phyloP scores from a whole-genome alignment of 2,113 vertebrate genomes.

The Jaculus jaculus region DNA sequence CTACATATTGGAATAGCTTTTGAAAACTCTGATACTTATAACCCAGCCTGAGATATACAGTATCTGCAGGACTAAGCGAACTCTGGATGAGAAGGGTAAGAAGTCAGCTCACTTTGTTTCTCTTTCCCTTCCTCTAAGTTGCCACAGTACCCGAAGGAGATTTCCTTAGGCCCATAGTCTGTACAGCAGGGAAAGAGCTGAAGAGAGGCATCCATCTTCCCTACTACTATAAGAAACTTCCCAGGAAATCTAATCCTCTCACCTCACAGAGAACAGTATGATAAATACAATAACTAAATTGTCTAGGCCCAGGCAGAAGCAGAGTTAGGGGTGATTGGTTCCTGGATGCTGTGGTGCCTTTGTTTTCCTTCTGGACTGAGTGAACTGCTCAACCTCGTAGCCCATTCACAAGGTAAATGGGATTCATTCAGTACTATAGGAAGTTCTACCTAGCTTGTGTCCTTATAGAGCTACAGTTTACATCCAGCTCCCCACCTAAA shows the following conservation, averaged over 20 bases:
- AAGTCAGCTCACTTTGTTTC: not conserved
- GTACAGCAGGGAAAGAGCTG: not conserved
- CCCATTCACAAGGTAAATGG: not conserved
- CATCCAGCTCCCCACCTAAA: no score
- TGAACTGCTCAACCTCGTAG: not conserved
- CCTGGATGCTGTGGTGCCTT: not conserved
- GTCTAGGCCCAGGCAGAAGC: no score
- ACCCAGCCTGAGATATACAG: not conserved
- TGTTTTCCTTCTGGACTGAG: not conserved
- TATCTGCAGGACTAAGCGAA: not conserved
- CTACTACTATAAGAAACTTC: not conserved
- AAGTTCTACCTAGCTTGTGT: not conserved
- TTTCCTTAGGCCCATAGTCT: fast-evolving
- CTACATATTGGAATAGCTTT: not conserved
- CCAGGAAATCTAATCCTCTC: not conserved
- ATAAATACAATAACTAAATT: not conserved
- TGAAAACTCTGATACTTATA: not conserved
- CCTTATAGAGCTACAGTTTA: not conserved
- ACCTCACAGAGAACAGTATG: not conserved
- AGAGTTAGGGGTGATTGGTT: no score
- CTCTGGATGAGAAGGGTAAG: not conserved
- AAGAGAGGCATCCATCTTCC: not conserved
- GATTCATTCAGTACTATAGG: no score
- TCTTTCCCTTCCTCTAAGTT: not conserved
- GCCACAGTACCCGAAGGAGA: not conserved